These are phyloP conservation scores for Drosophila nebulosa DNA, from an alignment of 1,140 invertebrate genomes.

Conservation along the genomic window DNA sequence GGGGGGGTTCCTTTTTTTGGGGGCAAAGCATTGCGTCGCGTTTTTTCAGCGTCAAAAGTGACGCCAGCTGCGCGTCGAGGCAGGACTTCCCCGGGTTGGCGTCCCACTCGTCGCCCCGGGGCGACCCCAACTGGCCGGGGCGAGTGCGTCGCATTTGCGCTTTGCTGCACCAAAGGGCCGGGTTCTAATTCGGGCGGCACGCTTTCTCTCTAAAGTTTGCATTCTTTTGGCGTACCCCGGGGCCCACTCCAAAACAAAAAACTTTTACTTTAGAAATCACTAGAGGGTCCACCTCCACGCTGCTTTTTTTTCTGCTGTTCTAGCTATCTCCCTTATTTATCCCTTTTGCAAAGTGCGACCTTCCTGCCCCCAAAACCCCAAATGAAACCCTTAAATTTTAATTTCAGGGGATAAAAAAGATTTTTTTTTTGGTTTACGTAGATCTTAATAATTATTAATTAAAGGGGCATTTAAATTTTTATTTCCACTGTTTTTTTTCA, in stretches of 20 bases:
- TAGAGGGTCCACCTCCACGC: slow-evolving; percentile 18
- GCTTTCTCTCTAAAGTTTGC: slow-evolving; percentile 64
- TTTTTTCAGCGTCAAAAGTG: slow-evolving; percentile 70
- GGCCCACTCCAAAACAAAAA: slow-evolving; percentile 69
- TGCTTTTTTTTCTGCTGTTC: slow-evolving; percentile 9
- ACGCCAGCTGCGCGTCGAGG: slow-evolving; percentile 65
- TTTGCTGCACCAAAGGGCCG: slow-evolving; percentile 68
- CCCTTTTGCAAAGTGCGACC: slow-evolving; percentile 19
- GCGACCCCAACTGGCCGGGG: slow-evolving; percentile 57
- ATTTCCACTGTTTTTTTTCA: slow-evolving; percentile 71
- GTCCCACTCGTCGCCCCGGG: slow-evolving; percentile 56
- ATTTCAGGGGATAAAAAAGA: slow-evolving; percentile 40
- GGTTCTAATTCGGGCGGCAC: slow-evolving; percentile 51
- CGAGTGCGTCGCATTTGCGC: slow-evolving; percentile 62
- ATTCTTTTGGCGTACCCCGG: slow-evolving; percentile 68
- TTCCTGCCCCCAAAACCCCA: slow-evolving; percentile 8
- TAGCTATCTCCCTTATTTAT: background rate
- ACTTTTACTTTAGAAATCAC: slow-evolving; percentile 70
- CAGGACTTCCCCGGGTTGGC: slow-evolving; percentile 67
- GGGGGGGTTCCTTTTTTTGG: slow-evolving; percentile 64
- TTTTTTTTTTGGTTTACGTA: slow-evolving; percentile 59
- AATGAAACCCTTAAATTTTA: slow-evolving; percentile 44
- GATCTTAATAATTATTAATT: slow-evolving; percentile 9
- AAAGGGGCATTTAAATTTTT: slow-evolving; percentile 60
- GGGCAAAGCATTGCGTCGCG: slow-evolving; percentile 63